Base-by-base conservation (phyloP, 2,888 invertebrate species). In the Dolichopus griseipennis region DNA sequence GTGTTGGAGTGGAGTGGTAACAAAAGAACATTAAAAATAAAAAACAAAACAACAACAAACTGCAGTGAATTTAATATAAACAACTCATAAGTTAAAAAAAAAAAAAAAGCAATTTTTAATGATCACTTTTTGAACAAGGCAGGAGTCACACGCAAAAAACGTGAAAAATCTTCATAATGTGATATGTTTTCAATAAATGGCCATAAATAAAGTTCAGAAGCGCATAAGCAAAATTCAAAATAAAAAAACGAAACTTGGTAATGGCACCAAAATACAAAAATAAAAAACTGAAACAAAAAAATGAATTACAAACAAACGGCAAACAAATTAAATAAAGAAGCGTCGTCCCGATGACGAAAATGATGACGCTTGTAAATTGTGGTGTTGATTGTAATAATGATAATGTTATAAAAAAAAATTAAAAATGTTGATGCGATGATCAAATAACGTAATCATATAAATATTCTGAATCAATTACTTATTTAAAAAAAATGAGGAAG, bases 61-160 rank as follows among this genome's bases (percentile, higher is more conserved):
- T 7, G 2, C 8, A 37, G 37, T 7, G 8, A 37, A 52, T 12
- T 18, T 41, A 41, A 41, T 41, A 41, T 12, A 18, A 52, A 52
- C 52, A 52, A 41, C 27, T 27, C 41, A 41, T 41, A 41, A 41
- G 41, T 12, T 2, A 52, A 6, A 52, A 43, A 43, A 9, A 7
- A 43, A 43, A 43, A 43, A 43, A 43, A 43, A 43, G 12, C 7
- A 10, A 18, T 18, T 52, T 52, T 52, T 52, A 52, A 52, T 52
- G 52, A 52, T 52, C 52, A 27, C 27, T 41, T 41, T 18, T 41
- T 18, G 52, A 52, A 52, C 18, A 52, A 52, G 52, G 52, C 18
- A 52, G 52, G 18, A 52, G 52, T 52, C 52, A 52, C 52, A 52
- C 52, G 52, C 52, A 52, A 52, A 52, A 52, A 52, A 52, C 52